Percentiles rank a stretch among this genome's conserved stretches.
phyloP scores from a whole-genome alignment of 2,797 vertebrate genomes.

The Acomys russatus region DNA sequence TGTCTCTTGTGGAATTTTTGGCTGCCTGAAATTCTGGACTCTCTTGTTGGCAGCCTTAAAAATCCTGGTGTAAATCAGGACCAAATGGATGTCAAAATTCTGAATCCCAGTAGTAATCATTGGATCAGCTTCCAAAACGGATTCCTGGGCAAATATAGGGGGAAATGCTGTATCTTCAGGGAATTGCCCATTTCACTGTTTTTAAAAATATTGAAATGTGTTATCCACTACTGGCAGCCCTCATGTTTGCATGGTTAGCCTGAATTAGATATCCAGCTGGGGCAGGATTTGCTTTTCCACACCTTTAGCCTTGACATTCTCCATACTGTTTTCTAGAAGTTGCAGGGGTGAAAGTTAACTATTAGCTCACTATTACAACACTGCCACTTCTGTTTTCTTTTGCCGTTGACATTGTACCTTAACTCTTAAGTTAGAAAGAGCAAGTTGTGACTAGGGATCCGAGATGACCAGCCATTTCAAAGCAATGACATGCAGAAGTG shows the following conservation, averaged over 20 bases:
- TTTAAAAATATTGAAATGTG: slow-evolving; percentile 70
- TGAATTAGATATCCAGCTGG: slow-evolving; percentile 35
- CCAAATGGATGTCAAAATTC: slow-evolving; percentile 91
- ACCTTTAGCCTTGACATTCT: background rate
- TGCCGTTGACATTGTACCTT: background rate
- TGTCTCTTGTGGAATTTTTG: slow-evolving; percentile 89
- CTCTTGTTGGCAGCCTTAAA: slow-evolving; percentile 88
- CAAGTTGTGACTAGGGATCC: background rate
- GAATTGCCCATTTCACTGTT: slow-evolving; percentile 74
- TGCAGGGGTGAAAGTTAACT: slow-evolving; percentile 5
- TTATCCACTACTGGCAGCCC: slow-evolving; percentile 62
- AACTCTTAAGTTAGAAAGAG: background rate
- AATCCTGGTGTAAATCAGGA: slow-evolving; percentile 89
- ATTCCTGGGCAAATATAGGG: slow-evolving; percentile 83
- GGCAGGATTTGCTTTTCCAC: background rate
- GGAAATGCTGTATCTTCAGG: slow-evolving; percentile 71
- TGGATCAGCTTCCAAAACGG: slow-evolving; percentile 84
- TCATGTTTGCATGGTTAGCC: background rate
- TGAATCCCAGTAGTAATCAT: slow-evolving; percentile 86
- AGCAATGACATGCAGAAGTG: background rate
- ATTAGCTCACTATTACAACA: slow-evolving; percentile 13
- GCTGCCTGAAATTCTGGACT: slow-evolving; percentile 88
- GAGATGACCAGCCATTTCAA: background rate
- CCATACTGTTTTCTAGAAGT: background rate
- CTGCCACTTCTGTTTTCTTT: background rate